Conservation (phyloP, 2,113 vertebrate species). For the Odobenus rosmarus region DNA sequence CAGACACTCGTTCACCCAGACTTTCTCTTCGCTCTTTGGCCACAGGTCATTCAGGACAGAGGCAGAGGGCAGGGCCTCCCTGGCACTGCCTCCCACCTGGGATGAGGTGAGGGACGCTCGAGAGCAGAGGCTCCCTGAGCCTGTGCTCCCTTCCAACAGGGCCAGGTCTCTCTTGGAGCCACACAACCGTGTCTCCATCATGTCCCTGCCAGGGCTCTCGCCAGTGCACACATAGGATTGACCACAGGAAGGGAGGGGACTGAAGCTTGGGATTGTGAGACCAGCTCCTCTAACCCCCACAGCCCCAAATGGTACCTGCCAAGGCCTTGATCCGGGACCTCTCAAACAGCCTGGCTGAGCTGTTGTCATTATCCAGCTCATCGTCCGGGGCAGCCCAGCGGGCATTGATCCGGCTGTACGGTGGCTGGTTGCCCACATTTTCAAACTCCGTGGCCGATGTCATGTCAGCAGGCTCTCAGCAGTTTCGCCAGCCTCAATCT, state of each 20-base stretch:
- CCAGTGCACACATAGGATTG: neutral
- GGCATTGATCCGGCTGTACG: slow-evolving; percentile 94
- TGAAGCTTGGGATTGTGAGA: neutral
- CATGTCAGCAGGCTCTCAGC: slow-evolving; percentile 85
- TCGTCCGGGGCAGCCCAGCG: slow-evolving; percentile 94
- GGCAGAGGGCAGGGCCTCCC: neutral
- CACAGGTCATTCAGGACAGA: slow-evolving; percentile 2
- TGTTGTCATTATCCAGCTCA: slow-evolving; percentile 98
- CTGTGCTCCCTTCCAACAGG: neutral
- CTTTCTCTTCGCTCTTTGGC: neutral
- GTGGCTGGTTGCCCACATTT: slow-evolving; percentile 95
- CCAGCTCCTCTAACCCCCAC: neutral
- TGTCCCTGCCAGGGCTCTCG: neutral
- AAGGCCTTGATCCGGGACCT: slow-evolving; percentile 99
- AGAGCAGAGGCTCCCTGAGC: neutral
- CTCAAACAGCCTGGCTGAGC: slow-evolving; percentile 96
- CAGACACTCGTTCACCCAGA: neutral
- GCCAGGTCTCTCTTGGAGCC: neutral
- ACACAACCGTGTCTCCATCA: neutral
- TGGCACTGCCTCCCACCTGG: neutral
- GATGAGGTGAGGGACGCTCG: neutral
- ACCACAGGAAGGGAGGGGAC: neutral
- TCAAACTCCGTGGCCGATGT: slow-evolving; percentile 97
- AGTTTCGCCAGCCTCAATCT: slow-evolving; percentile 74
- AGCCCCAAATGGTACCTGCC: slow-evolving; percentile 89